Evolutionary conservation across 2,113 vertebrate genomes (phyloP).

Genomic region (Sardina pilchardus): DNA sequence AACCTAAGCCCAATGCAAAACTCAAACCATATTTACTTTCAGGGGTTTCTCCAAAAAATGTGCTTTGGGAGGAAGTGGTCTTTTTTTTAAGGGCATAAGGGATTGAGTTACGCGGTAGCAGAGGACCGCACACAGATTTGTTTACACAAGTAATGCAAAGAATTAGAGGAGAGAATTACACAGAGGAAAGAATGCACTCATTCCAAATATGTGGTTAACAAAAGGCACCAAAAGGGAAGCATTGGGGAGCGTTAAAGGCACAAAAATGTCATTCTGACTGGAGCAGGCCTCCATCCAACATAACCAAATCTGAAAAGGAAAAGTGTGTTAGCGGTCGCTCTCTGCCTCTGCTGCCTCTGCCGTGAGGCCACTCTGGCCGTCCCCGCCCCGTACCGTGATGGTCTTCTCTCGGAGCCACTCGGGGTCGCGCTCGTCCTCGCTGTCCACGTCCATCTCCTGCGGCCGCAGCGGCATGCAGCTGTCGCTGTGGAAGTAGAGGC

Average conservation of each 20-base stretch:
- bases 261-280: no score
- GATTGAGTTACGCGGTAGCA: background rate
- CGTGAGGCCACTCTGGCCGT: background rate
- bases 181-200: background rate
- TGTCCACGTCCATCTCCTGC: conserved; percentile 98
- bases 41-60: background rate
- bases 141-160: background rate
- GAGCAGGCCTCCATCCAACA: no score
- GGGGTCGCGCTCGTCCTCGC: conserved; percentile 94
- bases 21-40: background rate
- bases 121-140: background rate
- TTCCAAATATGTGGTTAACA: background rate
- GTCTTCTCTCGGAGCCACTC: conserved; percentile 98
- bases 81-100: background rate
- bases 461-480: conserved; percentile 95
- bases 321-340: background rate
- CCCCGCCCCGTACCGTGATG: conserved; percentile 80
- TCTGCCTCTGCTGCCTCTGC: no score
- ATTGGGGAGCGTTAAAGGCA: background rate
- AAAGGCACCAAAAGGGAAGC: background rate
- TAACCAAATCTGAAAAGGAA: background rate
- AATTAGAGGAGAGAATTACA: background rate
- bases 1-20: background rate
- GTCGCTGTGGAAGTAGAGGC: conserved; percentile 97
- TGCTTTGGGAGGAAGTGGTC: background rate